phyloP scores from a whole-genome alignment of 1,140 invertebrate species.

The Dreissena polymorpha region DNA sequence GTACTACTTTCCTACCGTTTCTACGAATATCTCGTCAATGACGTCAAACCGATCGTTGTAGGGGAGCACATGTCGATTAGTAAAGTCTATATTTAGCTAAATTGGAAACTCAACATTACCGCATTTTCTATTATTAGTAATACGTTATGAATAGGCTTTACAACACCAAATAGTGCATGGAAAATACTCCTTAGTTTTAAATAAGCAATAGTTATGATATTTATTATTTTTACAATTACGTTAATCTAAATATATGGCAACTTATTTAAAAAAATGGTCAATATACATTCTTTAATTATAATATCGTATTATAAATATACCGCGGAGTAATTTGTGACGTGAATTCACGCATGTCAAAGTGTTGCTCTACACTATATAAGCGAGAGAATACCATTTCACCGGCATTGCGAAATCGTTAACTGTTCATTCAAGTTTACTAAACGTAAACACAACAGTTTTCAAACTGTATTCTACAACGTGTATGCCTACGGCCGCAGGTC shows the following conservation, averaged over 20 bases:
- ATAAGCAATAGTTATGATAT: too few relatives aligned
- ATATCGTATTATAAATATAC: neutral
- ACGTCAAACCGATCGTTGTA: slow-evolving; percentile 35
- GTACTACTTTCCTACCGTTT: neutral
- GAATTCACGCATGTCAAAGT: slow-evolving; percentile 7
- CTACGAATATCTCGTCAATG: slow-evolving; percentile 23
- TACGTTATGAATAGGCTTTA: slow-evolving; percentile 31
- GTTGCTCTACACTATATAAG: slow-evolving; percentile 12
- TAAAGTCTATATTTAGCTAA: slow-evolving; percentile 49
- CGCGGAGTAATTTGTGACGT: slow-evolving; percentile 34
- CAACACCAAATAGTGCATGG: slow-evolving; percentile 46
- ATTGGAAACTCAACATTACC: slow-evolving; percentile 50
- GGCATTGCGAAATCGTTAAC: slow-evolving; percentile 43
- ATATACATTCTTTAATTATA: neutral
- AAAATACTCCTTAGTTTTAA: neutral
- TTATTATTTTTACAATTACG: neutral
- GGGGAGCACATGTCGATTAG: slow-evolving; percentile 37
- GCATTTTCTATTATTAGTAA: slow-evolving; percentile 60
- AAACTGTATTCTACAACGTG: slow-evolving; percentile 49
- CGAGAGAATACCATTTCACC: neutral
- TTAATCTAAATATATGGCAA: neutral
- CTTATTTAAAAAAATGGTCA: neutral
- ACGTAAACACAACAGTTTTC: slow-evolving; percentile 35
- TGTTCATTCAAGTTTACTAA: slow-evolving; percentile 6
- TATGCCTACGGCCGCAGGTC: slow-evolving; percentile 48